Evolutionary conservation across 2,113 vertebrate genomes (phyloP).

Genomic region (Excalfactoria chinensis): DNA sequence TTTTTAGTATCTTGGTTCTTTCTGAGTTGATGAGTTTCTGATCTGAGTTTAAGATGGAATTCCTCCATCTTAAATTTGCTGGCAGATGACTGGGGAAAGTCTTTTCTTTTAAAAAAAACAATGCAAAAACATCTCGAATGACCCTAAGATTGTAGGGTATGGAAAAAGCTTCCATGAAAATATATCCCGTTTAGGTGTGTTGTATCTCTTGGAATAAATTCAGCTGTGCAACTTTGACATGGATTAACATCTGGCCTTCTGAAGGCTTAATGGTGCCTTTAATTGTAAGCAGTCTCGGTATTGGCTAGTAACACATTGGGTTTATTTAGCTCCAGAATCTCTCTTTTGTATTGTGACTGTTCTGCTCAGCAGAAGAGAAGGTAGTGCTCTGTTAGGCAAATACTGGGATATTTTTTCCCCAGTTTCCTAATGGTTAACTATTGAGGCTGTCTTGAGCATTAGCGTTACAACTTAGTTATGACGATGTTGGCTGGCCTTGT

Average conservation of each 20-base stretch:
- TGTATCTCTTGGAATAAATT: not conserved
- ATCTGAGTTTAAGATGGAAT: no score
- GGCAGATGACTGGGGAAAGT: not conserved
- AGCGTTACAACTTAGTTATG: not conserved
- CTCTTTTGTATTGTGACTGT: constrained; percentile 5
- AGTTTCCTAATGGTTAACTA: not conserved
- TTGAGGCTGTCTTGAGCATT: not conserved
- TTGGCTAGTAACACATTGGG: constrained; percentile 17
- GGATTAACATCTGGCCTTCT: constrained; percentile 27
- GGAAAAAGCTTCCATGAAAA: not conserved
- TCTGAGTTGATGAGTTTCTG: not conserved
- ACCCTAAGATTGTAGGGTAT: not conserved
- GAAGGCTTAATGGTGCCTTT: constrained; percentile 47
- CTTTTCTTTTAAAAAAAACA: not conserved
- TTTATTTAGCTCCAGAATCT: constrained; percentile 40
- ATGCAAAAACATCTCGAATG: not conserved
- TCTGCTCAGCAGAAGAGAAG: not conserved
- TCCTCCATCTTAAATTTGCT: not conserved
- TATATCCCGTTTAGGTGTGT: not conserved
- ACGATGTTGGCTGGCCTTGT: not conserved
- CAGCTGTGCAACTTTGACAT: not conserved
- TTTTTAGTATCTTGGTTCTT: constrained; percentile 50
- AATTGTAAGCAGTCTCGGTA: constrained; percentile 37
- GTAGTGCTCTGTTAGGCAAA: not conserved
- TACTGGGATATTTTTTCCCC: not conserved